Conservation (phyloP, 37 sponge, comb jelly and placozoan species). For the Hexactinellida sp. region DNA sequence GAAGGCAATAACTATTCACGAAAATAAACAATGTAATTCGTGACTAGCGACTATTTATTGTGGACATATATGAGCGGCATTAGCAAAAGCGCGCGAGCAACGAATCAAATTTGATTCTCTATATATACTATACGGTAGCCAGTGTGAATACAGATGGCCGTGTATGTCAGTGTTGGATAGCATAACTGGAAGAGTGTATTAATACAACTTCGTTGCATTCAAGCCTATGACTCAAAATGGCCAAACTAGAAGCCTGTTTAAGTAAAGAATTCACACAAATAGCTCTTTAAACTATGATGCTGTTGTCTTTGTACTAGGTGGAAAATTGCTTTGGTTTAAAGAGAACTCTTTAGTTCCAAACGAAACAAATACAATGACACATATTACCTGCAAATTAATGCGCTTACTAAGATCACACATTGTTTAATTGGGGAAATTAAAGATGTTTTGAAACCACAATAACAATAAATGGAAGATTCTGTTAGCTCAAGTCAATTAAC, state of each 20-base stretch:
- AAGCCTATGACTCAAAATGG: neutral
- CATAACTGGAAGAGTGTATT: neutral
- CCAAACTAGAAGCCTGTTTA: neutral
- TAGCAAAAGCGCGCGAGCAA: constrained; percentile 2
- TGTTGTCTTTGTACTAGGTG: neutral
- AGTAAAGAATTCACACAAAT: neutral
- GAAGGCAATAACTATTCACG: too few species aligned
- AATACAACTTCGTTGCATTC: neutral
- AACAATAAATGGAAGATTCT: too few species aligned
- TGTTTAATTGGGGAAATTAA: too few species aligned
- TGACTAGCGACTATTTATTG: neutral
- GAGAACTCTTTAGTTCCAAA: too few species aligned
- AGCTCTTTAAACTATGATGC: neutral
- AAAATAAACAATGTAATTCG: neutral
- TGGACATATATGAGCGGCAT: neutral
- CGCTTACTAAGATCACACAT: too few species aligned
- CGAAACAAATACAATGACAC: too few species aligned
- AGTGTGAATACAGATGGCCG: neutral
- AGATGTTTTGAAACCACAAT: too few species aligned
- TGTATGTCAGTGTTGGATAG: neutral
- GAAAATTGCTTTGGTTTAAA: neutral
- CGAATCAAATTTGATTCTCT: constrained; percentile 15
- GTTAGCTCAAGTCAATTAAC: too few species aligned
- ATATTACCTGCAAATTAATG: too few species aligned
- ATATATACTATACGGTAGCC: neutral